Evolutionary conservation across 2,113 vertebrate genomes (phyloP), one percentile per base, ranked within the genome.

Genomic region (Anas platyrhynchos): DNA sequence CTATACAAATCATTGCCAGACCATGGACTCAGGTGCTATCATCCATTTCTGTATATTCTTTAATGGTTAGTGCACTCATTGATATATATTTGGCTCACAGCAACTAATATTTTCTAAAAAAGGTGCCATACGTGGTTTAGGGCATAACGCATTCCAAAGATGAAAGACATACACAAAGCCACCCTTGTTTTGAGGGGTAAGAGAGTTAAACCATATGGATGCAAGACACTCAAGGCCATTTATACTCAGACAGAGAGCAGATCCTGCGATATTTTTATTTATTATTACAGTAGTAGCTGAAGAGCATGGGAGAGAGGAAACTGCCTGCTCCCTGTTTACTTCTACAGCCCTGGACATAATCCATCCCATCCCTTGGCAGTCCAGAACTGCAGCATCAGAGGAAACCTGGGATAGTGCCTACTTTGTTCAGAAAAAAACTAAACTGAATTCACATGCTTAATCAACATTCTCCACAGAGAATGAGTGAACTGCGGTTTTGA

Each of bases 1-100:
- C 34, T 65, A 65, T 41, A 65, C 23, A 13, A 65, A 14, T 65
- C 62, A 41, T 9, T 36, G 22, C 9, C 27, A 69, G 50, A 23
- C 13, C 13, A 16, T 18, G 32, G 41, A 41, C 22, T 84, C 31
- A 25, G 17, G 17, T 31, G 32, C 16, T 29, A 23, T 7, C 20
- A 31, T 69, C 9, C 11, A 29, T 3, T 48, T 54, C 38, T 55
- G 68, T 16, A 26, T 18, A 25, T 22, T 41, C 13, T 72, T 73
- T 55, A 43, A 44, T 2, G 2, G 7, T 55, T 77, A 1, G 0
- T 23, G 44, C 1, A 1, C 16, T 90, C 23, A 9, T 5, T 50
- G 31, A 26, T 9, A 7, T 31, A 76, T 29, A 16, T 62, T 77
- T 59, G 52, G 16, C 21, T 78, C 38, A 61, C 38, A 69, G 6